Conservation (phyloP, 2,888 invertebrate genomes). For the Phengaris alcon region DNA sequence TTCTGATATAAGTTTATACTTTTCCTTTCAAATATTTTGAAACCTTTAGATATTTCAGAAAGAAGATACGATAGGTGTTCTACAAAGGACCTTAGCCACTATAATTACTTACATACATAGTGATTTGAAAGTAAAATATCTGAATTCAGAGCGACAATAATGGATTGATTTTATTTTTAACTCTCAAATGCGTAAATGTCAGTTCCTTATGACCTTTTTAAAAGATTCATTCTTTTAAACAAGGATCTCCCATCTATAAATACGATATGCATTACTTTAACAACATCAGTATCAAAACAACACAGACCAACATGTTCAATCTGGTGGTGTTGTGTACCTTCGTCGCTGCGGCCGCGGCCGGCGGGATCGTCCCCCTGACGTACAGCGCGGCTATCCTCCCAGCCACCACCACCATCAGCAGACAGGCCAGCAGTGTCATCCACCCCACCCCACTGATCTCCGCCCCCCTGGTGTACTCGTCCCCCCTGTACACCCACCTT, state of each 20-base stretch:
- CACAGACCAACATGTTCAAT: slow-evolving; percentile 75
- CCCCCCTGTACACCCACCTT: slow-evolving; percentile 55
- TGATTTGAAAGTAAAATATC: not conserved
- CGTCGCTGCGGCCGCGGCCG: slow-evolving; percentile 76
- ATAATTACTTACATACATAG: not conserved
- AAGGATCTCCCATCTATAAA: slow-evolving; percentile 72
- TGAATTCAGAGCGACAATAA: not conserved
- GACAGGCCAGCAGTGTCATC: slow-evolving; percentile 66
- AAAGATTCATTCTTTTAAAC: slow-evolving; percentile 42
- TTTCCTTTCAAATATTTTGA: not conserved
- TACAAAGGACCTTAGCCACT: not conserved
- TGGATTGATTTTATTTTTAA: slow-evolving; percentile 12
- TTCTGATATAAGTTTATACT: too few species aligned
- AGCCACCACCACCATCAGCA: slow-evolving; percentile 58
- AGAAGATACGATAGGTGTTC: too few species aligned
- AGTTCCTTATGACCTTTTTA: slow-evolving; percentile 62
- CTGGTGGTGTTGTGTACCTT: slow-evolving; percentile 82
- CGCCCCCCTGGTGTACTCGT: slow-evolving; percentile 53
- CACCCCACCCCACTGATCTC: slow-evolving; percentile 61
- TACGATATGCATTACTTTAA: slow-evolving; percentile 49
- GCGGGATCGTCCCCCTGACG: slow-evolving; percentile 44
- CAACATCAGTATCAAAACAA: slow-evolving; percentile 65
- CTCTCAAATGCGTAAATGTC: slow-evolving; percentile 54
- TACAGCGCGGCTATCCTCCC: slow-evolving; percentile 50
- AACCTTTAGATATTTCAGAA: not conserved